phyloP scores from a whole-genome alignment of 2,113 vertebrate species.

The Paracanthobrama guichenoti region DNA sequence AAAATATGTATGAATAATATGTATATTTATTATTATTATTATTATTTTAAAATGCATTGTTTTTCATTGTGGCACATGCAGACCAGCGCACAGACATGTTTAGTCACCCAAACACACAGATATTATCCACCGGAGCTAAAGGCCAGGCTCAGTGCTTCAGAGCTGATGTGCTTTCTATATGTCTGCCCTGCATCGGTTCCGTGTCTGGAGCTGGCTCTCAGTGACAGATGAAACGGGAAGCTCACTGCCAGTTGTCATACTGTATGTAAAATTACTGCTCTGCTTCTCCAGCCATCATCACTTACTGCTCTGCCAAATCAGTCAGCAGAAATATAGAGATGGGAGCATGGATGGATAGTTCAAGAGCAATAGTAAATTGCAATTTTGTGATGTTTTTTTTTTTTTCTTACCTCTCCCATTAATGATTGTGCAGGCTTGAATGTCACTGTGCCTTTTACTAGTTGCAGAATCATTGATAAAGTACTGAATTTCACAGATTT shows the following conservation, averaged over 20 bases:
- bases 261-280: conserved; percentile 35
- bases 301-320: conserved; percentile 44
- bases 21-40: too few relatives aligned
- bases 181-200: conserved; percentile 9
- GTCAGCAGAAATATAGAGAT: conserved; percentile 49
- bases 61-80: neutral
- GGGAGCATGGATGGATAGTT: conserved; percentile 11
- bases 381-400: conserved; percentile 38
- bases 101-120: neutral
- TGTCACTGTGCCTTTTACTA: neutral
- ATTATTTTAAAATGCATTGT: too few relatives aligned
- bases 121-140: neutral
- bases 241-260: conserved; percentile 31
- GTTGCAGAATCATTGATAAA: neutral
- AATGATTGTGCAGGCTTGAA: conserved; percentile 23
- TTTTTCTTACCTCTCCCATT: conserved; percentile 37
- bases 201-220: conserved; percentile 11
- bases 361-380: conserved; percentile 47
- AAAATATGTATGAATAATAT: too few relatives aligned
- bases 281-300: conserved; percentile 12
- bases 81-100: neutral
- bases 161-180: conserved; percentile 12
- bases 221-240: conserved; percentile 38
- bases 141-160: conserved; percentile 21
- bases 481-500: neutral